Evolutionary conservation across 2,888 invertebrate genomes (phyloP).

Genomic region (Agrochola macilenta): DNA sequence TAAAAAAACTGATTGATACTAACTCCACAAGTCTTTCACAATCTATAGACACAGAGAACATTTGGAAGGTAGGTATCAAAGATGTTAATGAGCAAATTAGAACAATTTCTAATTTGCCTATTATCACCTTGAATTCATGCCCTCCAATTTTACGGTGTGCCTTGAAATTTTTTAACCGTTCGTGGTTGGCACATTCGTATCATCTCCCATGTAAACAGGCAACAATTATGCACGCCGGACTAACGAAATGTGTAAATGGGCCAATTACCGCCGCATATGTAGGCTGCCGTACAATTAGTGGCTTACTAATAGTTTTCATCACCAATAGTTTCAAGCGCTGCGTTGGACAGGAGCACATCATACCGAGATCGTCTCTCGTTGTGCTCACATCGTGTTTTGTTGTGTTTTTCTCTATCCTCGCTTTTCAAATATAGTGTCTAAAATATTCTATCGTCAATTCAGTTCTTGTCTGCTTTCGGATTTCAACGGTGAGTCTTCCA

Average conservation of each 20-base stretch:
- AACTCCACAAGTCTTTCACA: conserved; percentile 12
- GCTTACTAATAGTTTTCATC: conserved; percentile 90
- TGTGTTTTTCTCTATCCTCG: conserved; percentile 48
- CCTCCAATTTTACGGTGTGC: conserved; percentile 66
- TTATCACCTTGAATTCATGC: conserved; percentile 71
- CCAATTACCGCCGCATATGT: conserved; percentile 89
- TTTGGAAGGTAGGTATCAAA: not conserved
- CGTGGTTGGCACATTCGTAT: conserved; percentile 83
- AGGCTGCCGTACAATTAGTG: conserved; percentile 89
- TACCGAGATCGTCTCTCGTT: conserved; percentile 83
- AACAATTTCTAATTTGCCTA: conserved; percentile 69
- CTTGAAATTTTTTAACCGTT: conserved; percentile 76
- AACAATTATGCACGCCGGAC: conserved; percentile 87
- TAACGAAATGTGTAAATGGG: conserved; percentile 90
- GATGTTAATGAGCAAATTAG: conserved; percentile 31
- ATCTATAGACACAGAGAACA: conserved; percentile 1
- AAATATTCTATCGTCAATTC: conserved; percentile 16
- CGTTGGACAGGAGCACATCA: conserved; percentile 81
- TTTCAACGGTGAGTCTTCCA: conserved; percentile 55
- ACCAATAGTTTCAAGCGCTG: conserved; percentile 84
- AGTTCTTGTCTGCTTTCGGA: conserved; percentile 34
- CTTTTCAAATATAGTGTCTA: conserved; percentile 8
- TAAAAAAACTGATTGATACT: conserved; percentile 5
- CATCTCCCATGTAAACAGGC: conserved; percentile 84
- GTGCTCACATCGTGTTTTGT: conserved; percentile 77